These are phyloP conservation scores for Acleris holmiana DNA, from an alignment of 2,888 invertebrate genomes.

Conservation along the genomic window DNA sequence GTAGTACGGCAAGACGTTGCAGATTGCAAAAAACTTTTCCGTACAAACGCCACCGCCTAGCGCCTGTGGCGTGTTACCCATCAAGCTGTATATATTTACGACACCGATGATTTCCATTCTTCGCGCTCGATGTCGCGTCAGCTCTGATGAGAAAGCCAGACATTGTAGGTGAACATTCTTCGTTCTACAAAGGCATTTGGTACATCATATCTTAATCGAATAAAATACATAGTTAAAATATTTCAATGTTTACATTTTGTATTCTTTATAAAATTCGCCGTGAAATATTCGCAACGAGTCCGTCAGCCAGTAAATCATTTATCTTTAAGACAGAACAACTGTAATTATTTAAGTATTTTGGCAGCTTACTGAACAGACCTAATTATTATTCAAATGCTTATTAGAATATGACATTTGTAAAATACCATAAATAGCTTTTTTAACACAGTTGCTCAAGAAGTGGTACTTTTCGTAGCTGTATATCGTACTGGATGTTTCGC, in stretches of 20 bases:
- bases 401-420: background rate
- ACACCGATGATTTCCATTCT: slow-evolving; percentile 63
- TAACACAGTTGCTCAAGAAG: no score
- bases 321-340: slow-evolving; percentile 12
- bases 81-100: slow-evolving; percentile 41
- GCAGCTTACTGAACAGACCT: no score
- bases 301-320: slow-evolving; percentile 21
- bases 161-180: slow-evolving; percentile 41
- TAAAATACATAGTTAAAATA: slow-evolving; percentile 31
- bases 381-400: no score
- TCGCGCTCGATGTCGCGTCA: slow-evolving; percentile 58
- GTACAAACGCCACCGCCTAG: no score
- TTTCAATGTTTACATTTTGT: slow-evolving; percentile 13
- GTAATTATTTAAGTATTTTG: no score
- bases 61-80: slow-evolving; percentile 22
- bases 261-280: slow-evolving; percentile 24
- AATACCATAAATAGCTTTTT: background rate
- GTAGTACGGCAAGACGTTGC: no score
- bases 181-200: slow-evolving; percentile 19
- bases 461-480: no score
- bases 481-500: no score
- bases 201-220: slow-evolving; percentile 25
- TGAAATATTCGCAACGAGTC: slow-evolving; percentile 20
- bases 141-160: slow-evolving; percentile 58
- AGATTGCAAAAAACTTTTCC: no score